Conservation (phyloP, 1,140 invertebrate genomes). For the Microplitis demolitor region DNA sequence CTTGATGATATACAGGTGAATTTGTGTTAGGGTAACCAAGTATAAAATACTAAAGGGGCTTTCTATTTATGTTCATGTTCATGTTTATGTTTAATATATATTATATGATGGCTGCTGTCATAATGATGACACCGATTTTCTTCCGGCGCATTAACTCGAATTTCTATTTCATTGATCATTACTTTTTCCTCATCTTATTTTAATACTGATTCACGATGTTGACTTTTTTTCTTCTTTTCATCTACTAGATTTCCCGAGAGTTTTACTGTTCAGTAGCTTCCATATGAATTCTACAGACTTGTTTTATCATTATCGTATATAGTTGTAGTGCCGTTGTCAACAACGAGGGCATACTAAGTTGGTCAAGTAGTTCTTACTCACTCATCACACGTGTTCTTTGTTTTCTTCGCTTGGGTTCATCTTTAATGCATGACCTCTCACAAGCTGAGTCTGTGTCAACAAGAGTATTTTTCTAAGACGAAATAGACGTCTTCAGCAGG, state of each 20-base stretch:
- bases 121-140: too few relatives aligned
- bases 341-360: constrained; percentile 29
- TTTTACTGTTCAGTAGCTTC: not conserved
- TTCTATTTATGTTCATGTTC: too few relatives aligned
- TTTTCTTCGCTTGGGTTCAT: constrained; percentile 27
- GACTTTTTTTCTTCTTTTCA: not conserved
- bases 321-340: too few relatives aligned
- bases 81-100: too few relatives aligned
- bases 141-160: too few relatives aligned
- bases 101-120: too few relatives aligned
- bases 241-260: not conserved
- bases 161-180: too few relatives aligned
- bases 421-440: constrained; percentile 40
- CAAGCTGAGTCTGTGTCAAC: constrained; percentile 34
- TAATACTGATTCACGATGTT: too few relatives aligned
- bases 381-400: not conserved
- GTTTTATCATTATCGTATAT: too few relatives aligned
- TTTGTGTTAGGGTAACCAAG: not conserved
- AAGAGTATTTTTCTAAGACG: constrained; percentile 14
- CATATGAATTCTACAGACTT: not conserved
- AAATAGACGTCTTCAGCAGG: too few relatives aligned
- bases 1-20: not conserved
- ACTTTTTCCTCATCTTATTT: too few relatives aligned
- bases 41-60: not conserved
- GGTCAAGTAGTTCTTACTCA: constrained; percentile 27